A percentile compares a stretch with the other conserved stretches of the same genome.
Conservation (phyloP, 1,140 invertebrate species). For the Dinothrombium tinctorium region DNA sequence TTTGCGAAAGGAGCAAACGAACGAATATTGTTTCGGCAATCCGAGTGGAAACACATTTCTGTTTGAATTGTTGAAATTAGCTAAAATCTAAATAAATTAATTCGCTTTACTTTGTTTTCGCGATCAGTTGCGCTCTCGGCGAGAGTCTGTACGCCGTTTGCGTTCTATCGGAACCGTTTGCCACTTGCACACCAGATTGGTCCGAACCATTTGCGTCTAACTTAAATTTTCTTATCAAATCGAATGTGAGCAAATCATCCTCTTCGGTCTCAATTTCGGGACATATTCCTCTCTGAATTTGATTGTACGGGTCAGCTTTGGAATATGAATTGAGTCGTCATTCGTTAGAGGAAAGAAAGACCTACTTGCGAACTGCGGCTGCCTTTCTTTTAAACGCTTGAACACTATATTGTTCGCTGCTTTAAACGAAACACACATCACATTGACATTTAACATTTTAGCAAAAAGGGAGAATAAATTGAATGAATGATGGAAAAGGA, state of each 20-base stretch:
- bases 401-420: too few relatives aligned
- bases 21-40: slow-evolving; percentile 42
- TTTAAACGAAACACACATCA: too few relatives aligned
- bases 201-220: slow-evolving; percentile 35
- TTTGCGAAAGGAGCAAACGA: slow-evolving; percentile 37
- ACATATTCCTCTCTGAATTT: too few relatives aligned
- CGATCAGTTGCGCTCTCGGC: slow-evolving; percentile 36
- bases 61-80: slow-evolving; percentile 1
- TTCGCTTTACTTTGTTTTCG: slow-evolving; percentile 35
- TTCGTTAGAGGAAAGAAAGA: too few relatives aligned
- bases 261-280: slow-evolving; percentile 1
- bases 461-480: too few relatives aligned
- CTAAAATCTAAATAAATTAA: slow-evolving; percentile 3
- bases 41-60: slow-evolving; percentile 39
- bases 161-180: slow-evolving; percentile 40
- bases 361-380: too few relatives aligned
- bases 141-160: slow-evolving; percentile 52
- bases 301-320: too few relatives aligned
- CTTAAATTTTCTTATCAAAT: slow-evolving; percentile 46
- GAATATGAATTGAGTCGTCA: too few relatives aligned
- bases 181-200: slow-evolving; percentile 36
- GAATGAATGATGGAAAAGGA: too few relatives aligned
- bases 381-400: too few relatives aligned
- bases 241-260: slow-evolving; percentile 25
- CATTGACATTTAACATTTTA: too few relatives aligned